phyloP scores from a whole-genome alignment of 2,113 vertebrate species.

The Eupsittula cactorum region DNA sequence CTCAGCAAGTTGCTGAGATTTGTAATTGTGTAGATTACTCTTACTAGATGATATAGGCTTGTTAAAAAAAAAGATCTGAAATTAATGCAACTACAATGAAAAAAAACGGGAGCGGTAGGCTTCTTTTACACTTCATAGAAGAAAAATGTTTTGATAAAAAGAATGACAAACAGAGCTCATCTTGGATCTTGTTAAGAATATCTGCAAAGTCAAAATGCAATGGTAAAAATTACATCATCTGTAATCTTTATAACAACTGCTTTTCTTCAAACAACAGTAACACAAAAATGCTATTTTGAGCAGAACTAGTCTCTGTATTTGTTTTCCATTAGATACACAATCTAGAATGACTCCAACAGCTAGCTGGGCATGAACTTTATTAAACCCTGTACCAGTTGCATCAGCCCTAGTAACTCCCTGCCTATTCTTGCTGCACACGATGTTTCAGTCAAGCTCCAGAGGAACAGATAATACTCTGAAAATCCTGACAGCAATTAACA shows the following conservation, averaged over 20 bases:
- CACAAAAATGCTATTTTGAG: constrained; percentile 47
- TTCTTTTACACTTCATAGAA: constrained; percentile 13
- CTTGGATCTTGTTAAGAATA: constrained; percentile 34
- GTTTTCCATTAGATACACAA: constrained; percentile 56
- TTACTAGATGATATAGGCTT: neutral
- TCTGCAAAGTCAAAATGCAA: constrained; percentile 42
- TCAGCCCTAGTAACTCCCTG: neutral
- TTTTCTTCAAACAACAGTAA: constrained; percentile 57
- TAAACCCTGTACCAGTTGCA: constrained; percentile 12
- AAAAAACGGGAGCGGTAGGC: neutral
- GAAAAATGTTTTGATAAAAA: constrained; percentile 55
- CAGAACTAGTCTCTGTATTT: constrained; percentile 35
- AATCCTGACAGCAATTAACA: neutral
- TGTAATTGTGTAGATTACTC: neutral
- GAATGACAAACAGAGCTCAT: constrained; percentile 35
- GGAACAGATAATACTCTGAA: neutral
- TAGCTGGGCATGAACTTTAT: constrained; percentile 24
- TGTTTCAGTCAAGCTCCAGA: neutral
- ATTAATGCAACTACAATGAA: neutral
- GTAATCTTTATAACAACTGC: constrained; percentile 62
- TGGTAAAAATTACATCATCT: constrained; percentile 66
- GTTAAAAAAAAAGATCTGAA: neutral
- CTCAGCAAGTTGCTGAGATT: neutral
- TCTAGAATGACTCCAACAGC: constrained; percentile 22
- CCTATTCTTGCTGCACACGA: neutral